Percentiles rank a stretch among this genome's conserved stretches.
phyloP scores from a whole-genome alignment of 2,888 invertebrate genomes.

The Norana najaformis region DNA sequence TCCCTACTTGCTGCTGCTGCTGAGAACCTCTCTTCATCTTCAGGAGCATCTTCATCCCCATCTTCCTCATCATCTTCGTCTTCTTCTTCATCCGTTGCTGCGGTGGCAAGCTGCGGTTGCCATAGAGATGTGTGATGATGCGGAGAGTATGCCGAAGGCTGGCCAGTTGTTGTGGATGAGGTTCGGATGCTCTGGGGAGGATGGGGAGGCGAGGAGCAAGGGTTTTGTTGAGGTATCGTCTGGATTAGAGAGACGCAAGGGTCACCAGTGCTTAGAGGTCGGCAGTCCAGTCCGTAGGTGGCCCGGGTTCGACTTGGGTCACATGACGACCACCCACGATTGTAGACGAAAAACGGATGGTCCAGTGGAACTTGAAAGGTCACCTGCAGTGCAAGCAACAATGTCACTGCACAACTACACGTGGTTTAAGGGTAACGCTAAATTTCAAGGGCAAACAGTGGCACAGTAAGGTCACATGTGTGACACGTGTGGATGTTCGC shows the following conservation, averaged over 20 bases:
- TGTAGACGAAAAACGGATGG: constrained; percentile 34
- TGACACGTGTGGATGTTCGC: no score
- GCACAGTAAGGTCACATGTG: neutral
- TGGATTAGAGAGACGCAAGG: neutral
- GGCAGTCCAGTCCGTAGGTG: constrained; percentile 29
- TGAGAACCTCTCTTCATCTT: neutral
- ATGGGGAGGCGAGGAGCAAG: neutral
- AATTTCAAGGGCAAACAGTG: neutral
- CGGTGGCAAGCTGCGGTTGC: neutral
- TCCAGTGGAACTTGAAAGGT: constrained; percentile 8
- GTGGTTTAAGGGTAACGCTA: no score
- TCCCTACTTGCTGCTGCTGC: neutral
- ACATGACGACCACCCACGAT: constrained; percentile 31
- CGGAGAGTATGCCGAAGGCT: neutral
- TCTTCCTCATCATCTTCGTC: neutral
- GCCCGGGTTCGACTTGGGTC: constrained; percentile 20
- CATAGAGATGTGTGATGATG: constrained; percentile 2
- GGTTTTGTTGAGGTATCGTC: neutral
- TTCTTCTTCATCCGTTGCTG: neutral
- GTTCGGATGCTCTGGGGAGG: neutral
- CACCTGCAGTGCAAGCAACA: constrained; percentile 26
- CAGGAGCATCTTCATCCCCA: neutral
- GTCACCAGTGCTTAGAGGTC: neutral
- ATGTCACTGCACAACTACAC: neutral
- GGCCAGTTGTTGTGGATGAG: neutral